These are phyloP conservation scores for Pantherophis vulpinus DNA, from an alignment of 2,797 vertebrate species.

Conservation along the genomic window DNA sequence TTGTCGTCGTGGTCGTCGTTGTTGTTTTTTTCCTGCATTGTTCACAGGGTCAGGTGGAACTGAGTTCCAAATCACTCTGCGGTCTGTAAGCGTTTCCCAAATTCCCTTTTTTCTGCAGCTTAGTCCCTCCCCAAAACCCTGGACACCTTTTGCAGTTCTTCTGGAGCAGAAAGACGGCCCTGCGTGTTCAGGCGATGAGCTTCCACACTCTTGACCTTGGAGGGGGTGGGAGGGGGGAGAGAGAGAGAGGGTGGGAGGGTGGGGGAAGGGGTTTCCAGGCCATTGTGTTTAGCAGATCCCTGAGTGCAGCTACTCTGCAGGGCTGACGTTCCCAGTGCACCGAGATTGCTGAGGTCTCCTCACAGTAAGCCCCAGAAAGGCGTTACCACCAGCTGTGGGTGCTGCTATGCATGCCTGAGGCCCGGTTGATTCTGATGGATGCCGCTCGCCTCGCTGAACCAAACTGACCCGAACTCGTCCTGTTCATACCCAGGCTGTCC, in stretches of 20 bases:
- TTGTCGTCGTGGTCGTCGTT: neutral
- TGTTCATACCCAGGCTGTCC: constrained; percentile 99
- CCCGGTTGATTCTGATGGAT: constrained; percentile 94
- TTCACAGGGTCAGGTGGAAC: constrained; percentile 82
- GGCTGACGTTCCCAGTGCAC: constrained; percentile 82
- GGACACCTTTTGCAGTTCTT: constrained; percentile 77
- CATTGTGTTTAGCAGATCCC: constrained; percentile 88
- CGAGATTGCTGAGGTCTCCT: constrained; percentile 83
- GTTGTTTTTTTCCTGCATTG: constrained; percentile 72
- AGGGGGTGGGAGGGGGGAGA: constrained; percentile 69
- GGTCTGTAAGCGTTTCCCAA: constrained; percentile 71
- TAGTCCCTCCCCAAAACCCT: constrained; percentile 70
- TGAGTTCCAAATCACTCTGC: constrained; percentile 80
- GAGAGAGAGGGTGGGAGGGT: constrained; percentile 65
- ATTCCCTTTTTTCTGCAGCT: constrained; percentile 75
- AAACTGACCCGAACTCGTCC: constrained; percentile 84
- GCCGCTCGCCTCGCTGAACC: constrained; percentile 92
- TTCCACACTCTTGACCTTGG: constrained; percentile 77
- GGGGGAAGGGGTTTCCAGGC: constrained; percentile 80
- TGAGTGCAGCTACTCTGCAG: constrained; percentile 92
- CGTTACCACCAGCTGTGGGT: constrained; percentile 90
- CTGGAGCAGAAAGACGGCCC: constrained; percentile 81
- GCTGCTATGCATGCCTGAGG: constrained; percentile 90
- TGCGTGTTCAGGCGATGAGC: constrained; percentile 82
- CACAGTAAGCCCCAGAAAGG: constrained; percentile 81